Base-by-base conservation (phyloP, 2,888 invertebrate species). In the Rhingia rostrata region DNA sequence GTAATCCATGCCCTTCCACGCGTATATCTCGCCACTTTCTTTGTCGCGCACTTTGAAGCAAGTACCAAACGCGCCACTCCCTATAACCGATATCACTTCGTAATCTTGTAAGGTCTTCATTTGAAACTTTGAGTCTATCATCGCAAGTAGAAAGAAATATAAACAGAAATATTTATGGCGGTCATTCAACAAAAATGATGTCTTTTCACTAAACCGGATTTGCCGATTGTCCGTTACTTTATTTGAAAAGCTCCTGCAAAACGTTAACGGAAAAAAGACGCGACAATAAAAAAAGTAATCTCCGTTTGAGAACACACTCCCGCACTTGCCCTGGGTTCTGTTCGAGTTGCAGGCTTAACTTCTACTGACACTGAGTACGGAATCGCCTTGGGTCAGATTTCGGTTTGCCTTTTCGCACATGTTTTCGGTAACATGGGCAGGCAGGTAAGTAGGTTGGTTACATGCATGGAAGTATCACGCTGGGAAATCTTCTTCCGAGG, bases 1-100 rank as follows among this genome's bases (percentile, higher is more conserved):
- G 87, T 93, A 94, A 87, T 93, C 92, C 87, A 95, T 91, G 51
- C 93, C 93, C 89, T 94, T 94, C 94, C 94, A 94, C 2, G 94
- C 93, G 87, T 92, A 93, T 2, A 93, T 89, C 87, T 93, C 91
- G 9, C 92, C 92, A 69, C 93, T 93, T 77, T 88, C 88, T 88
- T 93, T 94, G 82, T 94, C 92, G 81, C 92, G 90, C 5, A 94
- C 93, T 90, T 94, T 94, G 87, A 93, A 93, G 86, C 93, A 93
- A 30, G 93, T 93, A 61, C 94, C 94, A 88, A 93, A 94, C 9
- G 93, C 92, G 4, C 94, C 93, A 73, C 92, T 92, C 4, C 94
- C 94, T 88, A 94, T 93, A 2, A 93, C 92, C 39, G 92, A 92
- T 45, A 94, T 87, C 12, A 94, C 93, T 88, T 93, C 93, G 89